Conservation (phyloP, 2,797 vertebrate species). For the Phrynocephalus forsythii region DNA sequence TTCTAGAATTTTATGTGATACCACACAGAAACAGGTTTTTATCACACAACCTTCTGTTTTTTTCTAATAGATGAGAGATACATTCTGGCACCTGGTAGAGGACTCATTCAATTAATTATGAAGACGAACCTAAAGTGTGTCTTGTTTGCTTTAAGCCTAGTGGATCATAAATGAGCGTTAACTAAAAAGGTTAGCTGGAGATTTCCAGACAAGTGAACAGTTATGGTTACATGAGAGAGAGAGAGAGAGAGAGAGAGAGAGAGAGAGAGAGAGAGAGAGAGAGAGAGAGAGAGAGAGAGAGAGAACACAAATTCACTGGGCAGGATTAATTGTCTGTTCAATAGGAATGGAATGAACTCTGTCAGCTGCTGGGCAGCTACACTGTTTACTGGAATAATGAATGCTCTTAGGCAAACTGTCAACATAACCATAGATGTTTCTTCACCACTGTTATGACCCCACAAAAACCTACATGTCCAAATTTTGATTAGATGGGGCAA, state of each 20-base stretch:
- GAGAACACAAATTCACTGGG: not conserved
- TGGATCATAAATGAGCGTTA: not conserved
- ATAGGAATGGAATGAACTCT: slow-evolving; percentile 11
- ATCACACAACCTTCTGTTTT: not conserved
- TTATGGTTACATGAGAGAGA: not conserved
- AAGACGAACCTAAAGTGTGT: not conserved
- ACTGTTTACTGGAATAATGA: not conserved
- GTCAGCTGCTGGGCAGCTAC: not conserved
- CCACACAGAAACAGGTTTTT: not conserved
- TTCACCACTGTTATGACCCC: not conserved
- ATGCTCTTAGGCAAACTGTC: slow-evolving; percentile 5
- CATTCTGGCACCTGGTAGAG: not conserved
- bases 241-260: not conserved
- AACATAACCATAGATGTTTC: slow-evolving; percentile 7
- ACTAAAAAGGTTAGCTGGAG: not conserved
- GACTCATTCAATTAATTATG: not conserved
- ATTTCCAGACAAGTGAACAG: slow-evolving; percentile 2
- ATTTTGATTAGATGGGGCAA: slow-evolving; percentile 50
- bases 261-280: not conserved
- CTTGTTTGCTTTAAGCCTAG: not conserved
- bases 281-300: not conserved
- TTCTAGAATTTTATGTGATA: not conserved
- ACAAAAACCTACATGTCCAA: slow-evolving; percentile 8
- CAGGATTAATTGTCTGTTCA: slow-evolving; percentile 6
- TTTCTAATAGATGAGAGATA: not conserved